Evolutionary conservation across 2,888 invertebrate species (phyloP).

Genomic region (Norana najaformis): DNA sequence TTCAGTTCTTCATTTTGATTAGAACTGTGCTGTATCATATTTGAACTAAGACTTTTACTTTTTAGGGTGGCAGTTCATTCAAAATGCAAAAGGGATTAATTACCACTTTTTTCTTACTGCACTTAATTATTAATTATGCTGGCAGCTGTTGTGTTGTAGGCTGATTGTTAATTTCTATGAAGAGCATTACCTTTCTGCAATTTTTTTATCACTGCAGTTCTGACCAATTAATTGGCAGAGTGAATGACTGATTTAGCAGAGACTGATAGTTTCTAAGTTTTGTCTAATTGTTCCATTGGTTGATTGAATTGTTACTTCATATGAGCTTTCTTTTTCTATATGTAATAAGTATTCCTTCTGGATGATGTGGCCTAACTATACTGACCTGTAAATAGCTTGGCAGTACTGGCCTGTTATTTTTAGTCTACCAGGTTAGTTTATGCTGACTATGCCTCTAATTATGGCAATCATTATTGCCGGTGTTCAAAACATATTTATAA

Average conservation of each 20-base stretch:
- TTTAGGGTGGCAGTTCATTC: background rate
- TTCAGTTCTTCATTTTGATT: background rate
- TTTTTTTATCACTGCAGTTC: background rate
- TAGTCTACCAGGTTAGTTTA: background rate
- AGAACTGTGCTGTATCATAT: constrained; percentile 1
- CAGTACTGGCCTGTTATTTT: background rate
- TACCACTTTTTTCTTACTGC: constrained; percentile 2
- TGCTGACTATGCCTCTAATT: background rate
- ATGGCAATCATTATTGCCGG: background rate
- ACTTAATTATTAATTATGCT: background rate
- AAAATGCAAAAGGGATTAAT: background rate
- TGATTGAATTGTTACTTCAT: background rate
- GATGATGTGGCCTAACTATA: background rate
- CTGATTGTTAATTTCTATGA: background rate
- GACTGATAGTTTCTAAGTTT: background rate
- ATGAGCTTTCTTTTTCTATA: background rate
- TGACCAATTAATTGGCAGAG: background rate
- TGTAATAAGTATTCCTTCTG: background rate
- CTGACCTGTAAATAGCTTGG: constrained; percentile 13
- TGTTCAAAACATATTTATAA: background rate
- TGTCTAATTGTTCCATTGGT: background rate
- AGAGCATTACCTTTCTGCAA: background rate
- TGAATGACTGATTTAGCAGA: constrained; percentile 1
- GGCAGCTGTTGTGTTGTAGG: background rate
- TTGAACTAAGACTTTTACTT: constrained; percentile 13